These are phyloP conservation scores for Bothrops jararaca DNA, from an alignment of 2,113 vertebrate genomes.

Conservation along the genomic window DNA sequence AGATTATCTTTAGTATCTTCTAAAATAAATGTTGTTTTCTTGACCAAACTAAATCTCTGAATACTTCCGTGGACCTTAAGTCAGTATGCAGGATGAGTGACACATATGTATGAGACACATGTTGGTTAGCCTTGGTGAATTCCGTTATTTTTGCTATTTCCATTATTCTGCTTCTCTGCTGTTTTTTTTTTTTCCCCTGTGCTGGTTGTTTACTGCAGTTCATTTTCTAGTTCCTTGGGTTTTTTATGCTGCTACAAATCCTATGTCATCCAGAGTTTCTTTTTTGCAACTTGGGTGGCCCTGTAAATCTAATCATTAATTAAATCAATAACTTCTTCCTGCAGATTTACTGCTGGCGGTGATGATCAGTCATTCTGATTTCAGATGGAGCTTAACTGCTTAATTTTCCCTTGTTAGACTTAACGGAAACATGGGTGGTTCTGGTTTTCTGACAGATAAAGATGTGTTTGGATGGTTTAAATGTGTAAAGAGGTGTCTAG, in stretches of 20 bases:
- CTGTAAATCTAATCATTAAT: background rate
- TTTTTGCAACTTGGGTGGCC: background rate
- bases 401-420: background rate
- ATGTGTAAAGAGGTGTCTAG: too few species aligned
- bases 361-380: background rate
- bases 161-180: background rate
- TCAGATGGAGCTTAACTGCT: background rate
- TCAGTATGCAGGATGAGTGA: background rate
- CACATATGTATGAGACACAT: background rate
- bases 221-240: background rate
- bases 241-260: background rate
- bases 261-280: background rate
- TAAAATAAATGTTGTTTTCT: background rate
- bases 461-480: too few species aligned
- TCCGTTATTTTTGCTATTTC: background rate
- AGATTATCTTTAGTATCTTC: background rate
- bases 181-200: background rate
- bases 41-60: background rate
- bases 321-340: background rate
- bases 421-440: background rate
- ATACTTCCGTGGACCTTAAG: background rate
- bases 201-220: background rate
- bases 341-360: background rate
- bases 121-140: background rate
- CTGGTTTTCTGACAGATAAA: background rate